Evolutionary conservation across 1,140 invertebrate species (phyloP), one percentile per base, ranked within the genome.

Genomic region (Tigriopus japonicus): DNA sequence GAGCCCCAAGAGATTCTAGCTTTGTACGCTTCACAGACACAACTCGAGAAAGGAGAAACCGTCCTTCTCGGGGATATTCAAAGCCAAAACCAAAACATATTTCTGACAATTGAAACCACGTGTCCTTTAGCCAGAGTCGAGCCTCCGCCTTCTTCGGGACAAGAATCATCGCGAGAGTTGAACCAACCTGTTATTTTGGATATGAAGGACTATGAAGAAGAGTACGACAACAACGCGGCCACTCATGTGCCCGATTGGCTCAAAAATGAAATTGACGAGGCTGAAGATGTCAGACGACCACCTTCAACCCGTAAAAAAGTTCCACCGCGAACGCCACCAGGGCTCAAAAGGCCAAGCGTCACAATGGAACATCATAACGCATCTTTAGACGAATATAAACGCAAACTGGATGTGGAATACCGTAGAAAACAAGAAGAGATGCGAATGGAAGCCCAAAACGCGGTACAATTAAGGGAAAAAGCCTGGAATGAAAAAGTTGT

Each of bases 61-160:
- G 72, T 82, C 1, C 73, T 73, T 42, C 67, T 82, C 28, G 71
- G 72, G 7, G 74, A 74, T 59, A 68, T 83, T 23, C 76, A 74
- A 66, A 76, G 78, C 43, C 70, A 79, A 63, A 74, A 74, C 13
- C 75, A 80, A 64, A 77, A 78, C 64, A 69, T 82, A 5, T 75
- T 80, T 53, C 70, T 82, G 10, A 70, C 79, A 59, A 75, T 82
- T 6, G 77, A 82, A 60, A 82, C 81, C 1, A 81, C 79, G 3
- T 78, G 76, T 0, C 79, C 79, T 0, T 70, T 80, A 13, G 72
- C 72, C 19, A 63, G 66, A 62, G 49, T 59, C 45, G 12, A 41
- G n/a, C n/a, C 49, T 10, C 51, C 13, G 3, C 55, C 54, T 17
- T 52, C 28, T 40, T 43, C 12, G 58, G 52, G 45, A 42, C 66